These are phyloP conservation scores for Nothoprocta perdicaria DNA, from an alignment of 2,113 vertebrate species.

Conservation along the genomic window DNA sequence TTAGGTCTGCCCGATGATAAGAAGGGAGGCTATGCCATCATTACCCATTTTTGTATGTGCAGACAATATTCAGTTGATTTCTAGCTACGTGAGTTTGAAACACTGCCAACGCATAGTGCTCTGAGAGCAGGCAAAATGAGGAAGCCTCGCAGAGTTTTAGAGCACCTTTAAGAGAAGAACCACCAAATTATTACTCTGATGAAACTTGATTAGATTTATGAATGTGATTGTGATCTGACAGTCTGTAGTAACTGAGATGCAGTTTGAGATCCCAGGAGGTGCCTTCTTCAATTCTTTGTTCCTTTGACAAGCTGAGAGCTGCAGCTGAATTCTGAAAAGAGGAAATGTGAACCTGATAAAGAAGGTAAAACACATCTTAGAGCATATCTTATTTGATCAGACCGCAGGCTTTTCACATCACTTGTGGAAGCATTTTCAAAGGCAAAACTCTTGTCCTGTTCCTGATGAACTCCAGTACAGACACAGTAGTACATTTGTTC, in stretches of 20 bases:
- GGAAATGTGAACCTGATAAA: neutral
- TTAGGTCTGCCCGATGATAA: neutral
- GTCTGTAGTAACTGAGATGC: neutral
- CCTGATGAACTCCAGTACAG: accelerated
- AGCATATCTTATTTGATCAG: neutral
- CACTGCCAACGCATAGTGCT: neutral
- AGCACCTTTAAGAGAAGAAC: neutral
- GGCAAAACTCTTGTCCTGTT: neutral
- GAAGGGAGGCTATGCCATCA: neutral
- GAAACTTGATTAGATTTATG: neutral
- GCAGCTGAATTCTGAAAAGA: neutral
- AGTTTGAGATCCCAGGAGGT: neutral
- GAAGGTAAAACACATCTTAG: neutral
- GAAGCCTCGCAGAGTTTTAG: too few species aligned
- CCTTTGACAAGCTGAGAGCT: neutral
- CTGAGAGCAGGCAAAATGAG: neutral
- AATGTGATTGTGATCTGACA: neutral
- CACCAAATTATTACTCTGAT: neutral
- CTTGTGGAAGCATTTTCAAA: neutral
- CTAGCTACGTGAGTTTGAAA: neutral
- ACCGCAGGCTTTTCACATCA: neutral
- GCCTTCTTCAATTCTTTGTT: neutral
- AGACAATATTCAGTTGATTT: neutral
- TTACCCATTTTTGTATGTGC: neutral
- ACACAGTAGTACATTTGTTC: accelerated